Evolutionary conservation across 2,888 invertebrate genomes (phyloP).

Genomic region (Caenorhabditis sp.): DNA sequence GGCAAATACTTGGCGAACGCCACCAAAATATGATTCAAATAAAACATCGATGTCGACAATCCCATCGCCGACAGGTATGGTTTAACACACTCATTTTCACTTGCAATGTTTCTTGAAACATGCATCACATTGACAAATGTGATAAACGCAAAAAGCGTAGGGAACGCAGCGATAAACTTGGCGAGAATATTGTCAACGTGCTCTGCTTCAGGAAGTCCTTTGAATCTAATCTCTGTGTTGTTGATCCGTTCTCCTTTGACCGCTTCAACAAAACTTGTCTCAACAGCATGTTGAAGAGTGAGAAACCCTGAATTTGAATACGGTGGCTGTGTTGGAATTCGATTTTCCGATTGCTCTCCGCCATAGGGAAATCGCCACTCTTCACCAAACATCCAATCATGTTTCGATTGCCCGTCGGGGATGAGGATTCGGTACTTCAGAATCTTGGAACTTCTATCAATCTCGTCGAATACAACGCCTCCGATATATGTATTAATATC

Average conservation of each 20-base stretch:
- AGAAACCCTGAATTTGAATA: conserved; percentile 61
- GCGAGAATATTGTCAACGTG: conserved; percentile 24
- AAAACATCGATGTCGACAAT: conserved; percentile 61
- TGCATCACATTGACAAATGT: conserved; percentile 61
- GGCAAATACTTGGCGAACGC: conserved; percentile 57
- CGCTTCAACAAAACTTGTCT: conserved; percentile 45
- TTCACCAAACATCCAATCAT: conserved; percentile 24
- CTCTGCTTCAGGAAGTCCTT: conserved; percentile 36
- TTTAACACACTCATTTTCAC: conserved; percentile 62
- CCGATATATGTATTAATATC: conserved; percentile 30
- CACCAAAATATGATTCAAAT: conserved; percentile 59
- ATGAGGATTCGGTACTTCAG: conserved; percentile 28
- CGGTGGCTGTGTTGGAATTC: conserved; percentile 49
- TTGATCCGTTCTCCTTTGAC: not conserved
- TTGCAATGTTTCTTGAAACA: conserved; percentile 59
- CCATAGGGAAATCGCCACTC: conserved; percentile 18
- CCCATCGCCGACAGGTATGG: conserved; percentile 68
- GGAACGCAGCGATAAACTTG: conserved; percentile 39
- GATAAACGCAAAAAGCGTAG: conserved; percentile 56
- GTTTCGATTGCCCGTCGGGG: conserved; percentile 14
- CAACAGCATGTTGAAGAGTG: conserved; percentile 59
- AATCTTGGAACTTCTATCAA: conserved; percentile 9
- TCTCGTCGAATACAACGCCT: conserved; percentile 34
- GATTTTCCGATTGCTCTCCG: not conserved
- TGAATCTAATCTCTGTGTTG: conserved; percentile 8